Evolutionary conservation across 2,797 vertebrate genomes (phyloP).

Genomic region (Micrastur ruficollis): DNA sequence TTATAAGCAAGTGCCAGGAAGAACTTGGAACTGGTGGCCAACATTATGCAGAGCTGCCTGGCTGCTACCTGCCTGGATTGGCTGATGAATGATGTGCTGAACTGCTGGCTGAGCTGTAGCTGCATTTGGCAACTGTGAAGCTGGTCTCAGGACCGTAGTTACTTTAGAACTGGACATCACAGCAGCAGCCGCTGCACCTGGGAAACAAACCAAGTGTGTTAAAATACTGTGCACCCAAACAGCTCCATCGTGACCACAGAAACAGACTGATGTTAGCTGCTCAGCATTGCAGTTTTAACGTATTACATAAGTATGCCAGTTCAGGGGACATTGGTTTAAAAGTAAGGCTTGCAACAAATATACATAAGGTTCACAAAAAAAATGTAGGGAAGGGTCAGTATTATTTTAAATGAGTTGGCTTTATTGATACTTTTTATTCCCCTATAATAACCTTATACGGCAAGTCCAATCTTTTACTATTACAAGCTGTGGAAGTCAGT

Average conservation of each 20-base stretch:
- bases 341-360: not conserved
- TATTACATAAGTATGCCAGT: not conserved
- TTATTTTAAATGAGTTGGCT: not conserved
- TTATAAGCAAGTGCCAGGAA: not conserved
- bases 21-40: not conserved
- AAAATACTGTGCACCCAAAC: accelerated
- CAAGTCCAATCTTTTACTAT: not conserved
- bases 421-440: not conserved
- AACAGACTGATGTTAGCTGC: not conserved
- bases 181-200: conserved; percentile 94
- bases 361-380: not conserved
- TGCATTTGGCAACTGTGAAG: conserved; percentile 83
- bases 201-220: not conserved
- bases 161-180: conserved; percentile 97
- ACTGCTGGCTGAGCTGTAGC: conserved; percentile 87
- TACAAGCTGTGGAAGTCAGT: not conserved
- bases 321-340: not conserved
- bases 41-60: not conserved
- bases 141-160: conserved; percentile 90
- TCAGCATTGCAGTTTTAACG: not conserved
- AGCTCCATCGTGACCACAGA: accelerated
- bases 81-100: conserved; percentile 95
- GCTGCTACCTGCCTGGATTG: conserved; percentile 85
- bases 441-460: not conserved
- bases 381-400: not conserved